Evolutionary conservation across 2,113 vertebrate species (phyloP), one percentile per base, ranked within the genome.

Genomic region (Phyllostomus discolor): DNA sequence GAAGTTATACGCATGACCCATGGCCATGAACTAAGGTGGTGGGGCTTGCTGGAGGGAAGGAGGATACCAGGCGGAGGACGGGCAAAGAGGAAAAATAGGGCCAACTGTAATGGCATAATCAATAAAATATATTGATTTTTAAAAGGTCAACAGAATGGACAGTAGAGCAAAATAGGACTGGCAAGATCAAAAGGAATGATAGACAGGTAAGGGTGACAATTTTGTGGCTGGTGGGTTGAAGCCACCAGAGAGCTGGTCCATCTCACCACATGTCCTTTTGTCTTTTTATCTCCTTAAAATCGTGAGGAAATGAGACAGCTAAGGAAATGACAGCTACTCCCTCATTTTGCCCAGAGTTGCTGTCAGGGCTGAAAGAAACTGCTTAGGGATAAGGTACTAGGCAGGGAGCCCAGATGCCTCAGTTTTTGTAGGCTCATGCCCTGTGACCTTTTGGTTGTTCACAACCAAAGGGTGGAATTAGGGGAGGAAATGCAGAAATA

Each of bases 281-380:
- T 72, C n/a, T 86, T 87, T 54, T 54, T 82, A 81, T 92, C 62
- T 92, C 43, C 59, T 57, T 70, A 70, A 93, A 94, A 70, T 41
- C 80, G 28, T 10, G 88, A 92, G 16, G 35, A 43, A 57, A 76
- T 33, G 7, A 78, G 28, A 54, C 14, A 19, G 11, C 66, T 59
- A 66, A 52, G 43, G 41, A 85, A 69, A 62, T 70, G 64, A 69
- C 11, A 57, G 33, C 48, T 19, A 20, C 17, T 46, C 87, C 54
- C 52, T 33, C 50, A 46, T n/a, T 89, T 82, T 52, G 22, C 62
- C 70, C 43, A 72, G 70, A 94, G 31, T 48, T 59, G 7, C 8
- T 59, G 67, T 69, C 33, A 75, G 33, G 17, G 12, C n/a, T 3
- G 0, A 83, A 54, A 92, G 67, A 90, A 38, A 11, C 43, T 82